Evolutionary conservation across 2,797 vertebrate genomes (phyloP).

Genomic region (Neomorphus geoffroyi): DNA sequence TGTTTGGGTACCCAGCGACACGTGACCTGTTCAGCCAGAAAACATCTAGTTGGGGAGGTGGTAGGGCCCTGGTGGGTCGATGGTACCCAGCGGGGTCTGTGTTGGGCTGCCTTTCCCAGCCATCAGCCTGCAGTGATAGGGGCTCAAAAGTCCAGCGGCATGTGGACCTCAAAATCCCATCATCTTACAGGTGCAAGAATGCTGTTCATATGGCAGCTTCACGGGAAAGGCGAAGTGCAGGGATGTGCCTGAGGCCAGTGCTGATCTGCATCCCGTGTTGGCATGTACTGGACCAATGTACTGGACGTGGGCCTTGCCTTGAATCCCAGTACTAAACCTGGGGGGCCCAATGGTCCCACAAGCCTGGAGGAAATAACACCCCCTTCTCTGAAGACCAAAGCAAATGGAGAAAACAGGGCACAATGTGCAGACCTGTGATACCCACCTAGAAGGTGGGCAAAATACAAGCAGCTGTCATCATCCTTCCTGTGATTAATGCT

Average conservation of each 20-base stretch:
- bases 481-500: neutral
- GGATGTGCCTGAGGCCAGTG: neutral
- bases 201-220: neutral
- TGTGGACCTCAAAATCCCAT: rapidly evolving
- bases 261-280: neutral
- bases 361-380: neutral
- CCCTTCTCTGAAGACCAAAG: neutral
- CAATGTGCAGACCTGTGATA: neutral
- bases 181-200: neutral
- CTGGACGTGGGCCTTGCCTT: neutral
- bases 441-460: neutral
- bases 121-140: too few species aligned
- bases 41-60: neutral
- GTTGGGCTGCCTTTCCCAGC: neutral
- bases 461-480: neutral
- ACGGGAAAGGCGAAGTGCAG: neutral
- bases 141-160: neutral
- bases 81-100: neutral
- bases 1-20: neutral
- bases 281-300: neutral
- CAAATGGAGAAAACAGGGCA: neutral
- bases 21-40: neutral
- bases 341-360: neutral
- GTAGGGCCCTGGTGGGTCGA: rapidly evolving
- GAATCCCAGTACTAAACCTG: neutral